phyloP scores from a whole-genome alignment of 1,140 invertebrate genomes.

The Drosophila subpulchrella region DNA sequence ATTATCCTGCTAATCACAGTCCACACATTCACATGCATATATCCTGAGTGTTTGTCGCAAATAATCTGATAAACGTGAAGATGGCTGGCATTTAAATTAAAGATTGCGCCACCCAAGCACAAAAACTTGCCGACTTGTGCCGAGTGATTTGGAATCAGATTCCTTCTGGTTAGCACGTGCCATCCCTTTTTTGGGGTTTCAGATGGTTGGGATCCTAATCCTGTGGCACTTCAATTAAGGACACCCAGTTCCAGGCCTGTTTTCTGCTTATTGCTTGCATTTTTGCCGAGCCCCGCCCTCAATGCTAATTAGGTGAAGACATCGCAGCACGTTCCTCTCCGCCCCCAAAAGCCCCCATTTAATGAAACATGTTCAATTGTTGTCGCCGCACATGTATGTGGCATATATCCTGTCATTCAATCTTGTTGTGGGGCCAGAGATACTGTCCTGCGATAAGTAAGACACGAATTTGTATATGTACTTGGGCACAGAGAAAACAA shows the following conservation, averaged over 20 bases:
- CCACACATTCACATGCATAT: background rate
- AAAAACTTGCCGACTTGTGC: conserved; percentile 62
- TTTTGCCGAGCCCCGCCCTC: conserved; percentile 55
- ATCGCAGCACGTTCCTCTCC: conserved; percentile 61
- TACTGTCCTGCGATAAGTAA: conserved; percentile 27
- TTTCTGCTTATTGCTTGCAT: conserved; percentile 67
- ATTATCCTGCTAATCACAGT: conserved; percentile 35
- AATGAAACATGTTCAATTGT: conserved; percentile 52
- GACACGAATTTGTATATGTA: conserved; percentile 21
- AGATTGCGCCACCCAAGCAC: conserved; percentile 69
- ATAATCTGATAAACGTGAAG: conserved; percentile 79
- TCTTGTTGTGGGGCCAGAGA: conserved; percentile 33
- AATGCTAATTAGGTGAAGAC: conserved; percentile 70
- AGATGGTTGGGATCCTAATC: conserved; percentile 2
- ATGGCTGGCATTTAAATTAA: conserved; percentile 82
- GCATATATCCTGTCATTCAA: conserved; percentile 25
- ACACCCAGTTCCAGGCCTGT: conserved; percentile 24
- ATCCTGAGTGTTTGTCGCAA: conserved; percentile 54
- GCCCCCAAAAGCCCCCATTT: conserved; percentile 4
- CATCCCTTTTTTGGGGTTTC: conserved; percentile 18
- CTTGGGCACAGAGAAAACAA: conserved; percentile 7
- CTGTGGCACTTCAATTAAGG: conserved; percentile 54
- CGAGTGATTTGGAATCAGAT: background rate
- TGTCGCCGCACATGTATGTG: background rate
- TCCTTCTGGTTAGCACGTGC: conserved; percentile 43